A percentile compares a stretch with the other conserved stretches of the same genome.
Evolutionary conservation across 2,797 vertebrate species (phyloP).

Genomic region (Phataginus tetradactyla): DNA sequence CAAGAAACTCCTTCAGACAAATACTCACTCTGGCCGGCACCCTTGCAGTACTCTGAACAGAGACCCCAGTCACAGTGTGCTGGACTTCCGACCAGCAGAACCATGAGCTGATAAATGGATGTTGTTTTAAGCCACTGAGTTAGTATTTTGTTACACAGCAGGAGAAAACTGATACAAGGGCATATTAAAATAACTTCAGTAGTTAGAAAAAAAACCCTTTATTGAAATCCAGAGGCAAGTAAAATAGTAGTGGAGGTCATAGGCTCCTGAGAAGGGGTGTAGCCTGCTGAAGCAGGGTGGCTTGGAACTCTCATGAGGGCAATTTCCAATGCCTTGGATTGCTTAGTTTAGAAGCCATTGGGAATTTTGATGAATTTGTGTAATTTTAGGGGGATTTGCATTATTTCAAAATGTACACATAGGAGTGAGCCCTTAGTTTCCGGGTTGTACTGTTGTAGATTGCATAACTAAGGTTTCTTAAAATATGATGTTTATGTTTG

Average conservation of each 20-base stretch:
- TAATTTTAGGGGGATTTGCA: background rate
- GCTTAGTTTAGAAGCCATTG: background rate
- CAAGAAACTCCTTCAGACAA: background rate
- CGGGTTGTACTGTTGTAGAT: background rate
- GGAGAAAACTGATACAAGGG: background rate
- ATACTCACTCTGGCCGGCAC: background rate
- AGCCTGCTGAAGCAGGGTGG: background rate
- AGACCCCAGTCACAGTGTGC: background rate
- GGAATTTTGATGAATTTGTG: slow-evolving; percentile 17
- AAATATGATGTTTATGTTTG: background rate
- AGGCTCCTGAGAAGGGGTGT: background rate
- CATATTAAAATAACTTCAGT: slow-evolving; percentile 16
- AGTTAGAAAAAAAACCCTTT: background rate
- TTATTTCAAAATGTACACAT: slow-evolving; percentile 6
- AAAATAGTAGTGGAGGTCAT: background rate
- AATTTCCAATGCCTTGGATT: background rate
- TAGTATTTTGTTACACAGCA: slow-evolving; percentile 21
- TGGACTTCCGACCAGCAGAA: background rate
- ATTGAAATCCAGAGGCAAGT: slow-evolving; percentile 21
- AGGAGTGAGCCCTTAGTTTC: background rate
- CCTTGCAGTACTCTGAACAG: background rate
- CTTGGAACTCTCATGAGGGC: background rate
- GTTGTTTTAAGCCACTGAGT: slow-evolving; percentile 25
- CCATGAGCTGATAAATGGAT: background rate
- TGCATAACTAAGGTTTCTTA: background rate